Conservation (phyloP, 2,888 invertebrate species). For the Agrochola circellaris region DNA sequence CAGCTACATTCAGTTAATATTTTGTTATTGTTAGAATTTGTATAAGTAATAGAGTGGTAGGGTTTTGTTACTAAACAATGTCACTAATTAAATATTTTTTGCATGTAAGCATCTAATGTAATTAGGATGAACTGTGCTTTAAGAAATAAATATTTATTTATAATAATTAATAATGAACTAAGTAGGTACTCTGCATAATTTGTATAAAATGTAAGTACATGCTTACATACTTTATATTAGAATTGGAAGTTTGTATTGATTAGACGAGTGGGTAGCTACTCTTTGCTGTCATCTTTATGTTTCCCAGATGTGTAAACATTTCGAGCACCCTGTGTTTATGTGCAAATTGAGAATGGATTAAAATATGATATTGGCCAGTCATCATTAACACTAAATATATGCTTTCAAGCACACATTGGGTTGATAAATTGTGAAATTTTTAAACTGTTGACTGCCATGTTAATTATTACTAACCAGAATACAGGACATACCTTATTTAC, state of each 20-base stretch:
- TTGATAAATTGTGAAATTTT: neutral
- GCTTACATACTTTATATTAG: constrained; percentile 13
- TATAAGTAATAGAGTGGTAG: constrained; percentile 24
- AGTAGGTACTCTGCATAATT: constrained; percentile 17
- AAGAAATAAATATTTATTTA: constrained; percentile 17
- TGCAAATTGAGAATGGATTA: constrained; percentile 9
- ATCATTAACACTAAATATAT: constrained; percentile 13
- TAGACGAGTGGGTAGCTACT: constrained; percentile 15
- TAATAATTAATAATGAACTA: constrained; percentile 32
- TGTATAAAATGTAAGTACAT: constrained; percentile 18
- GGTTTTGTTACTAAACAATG: constrained; percentile 50
- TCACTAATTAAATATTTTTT: constrained; percentile 49
- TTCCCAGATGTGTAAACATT: constrained; percentile 15
- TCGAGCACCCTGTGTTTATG: constrained; percentile 14
- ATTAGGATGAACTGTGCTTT: constrained; percentile 31
- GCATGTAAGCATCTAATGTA: constrained; percentile 1
- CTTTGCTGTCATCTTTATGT: constrained; percentile 14
- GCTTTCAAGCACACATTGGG: constrained; percentile 18
- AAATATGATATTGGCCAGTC: constrained; percentile 9
- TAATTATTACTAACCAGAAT: constrained; percentile 8
- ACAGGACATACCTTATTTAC: neutral
- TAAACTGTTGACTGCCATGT: constrained; percentile 3
- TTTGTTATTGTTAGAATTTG: constrained; percentile 48
- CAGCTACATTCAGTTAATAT: constrained; percentile 23
- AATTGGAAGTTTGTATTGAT: constrained; percentile 1